Evolutionary conservation across 2,888 invertebrate genomes (phyloP).

Genomic region (Leucophora obtusa): DNA sequence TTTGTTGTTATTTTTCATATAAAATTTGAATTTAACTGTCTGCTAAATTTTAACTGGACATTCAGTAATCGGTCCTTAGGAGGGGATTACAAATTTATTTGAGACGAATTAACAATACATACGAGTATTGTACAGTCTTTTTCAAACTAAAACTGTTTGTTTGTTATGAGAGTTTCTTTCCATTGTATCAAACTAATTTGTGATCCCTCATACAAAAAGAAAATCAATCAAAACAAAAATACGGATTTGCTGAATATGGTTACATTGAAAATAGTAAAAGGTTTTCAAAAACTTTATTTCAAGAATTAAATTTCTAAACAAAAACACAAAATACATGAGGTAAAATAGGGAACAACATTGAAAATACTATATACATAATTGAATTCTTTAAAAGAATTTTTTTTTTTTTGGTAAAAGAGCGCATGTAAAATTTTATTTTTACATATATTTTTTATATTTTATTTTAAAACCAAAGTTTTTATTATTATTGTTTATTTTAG

Average conservation of each 20-base stretch:
- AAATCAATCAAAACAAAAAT: conserved; percentile 13
- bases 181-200: neutral
- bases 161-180: neutral
- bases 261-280: conserved; percentile 24
- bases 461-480: conserved; percentile 54
- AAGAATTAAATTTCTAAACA: conserved; percentile 3
- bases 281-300: conserved; percentile 2
- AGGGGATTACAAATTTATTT: neutral
- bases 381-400: conserved; percentile 19
- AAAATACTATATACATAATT: conserved; percentile 6
- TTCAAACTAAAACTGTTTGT: neutral
- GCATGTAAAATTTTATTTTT: conserved; percentile 29
- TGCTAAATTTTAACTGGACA: too few relatives aligned
- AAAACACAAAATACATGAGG: conserved; percentile 11
- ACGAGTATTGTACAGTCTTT: too few relatives aligned
- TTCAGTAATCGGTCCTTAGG: too few relatives aligned
- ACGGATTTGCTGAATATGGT: conserved; percentile 49
- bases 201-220: neutral
- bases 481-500: conserved; percentile 23
- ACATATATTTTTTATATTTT: conserved; percentile 1
- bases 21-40: too few relatives aligned
- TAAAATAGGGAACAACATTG: conserved; percentile 58
- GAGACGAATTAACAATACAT: neutral
- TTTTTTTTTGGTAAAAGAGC: conserved; percentile 22
- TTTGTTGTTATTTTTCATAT: too few relatives aligned